phyloP scores from a whole-genome alignment of 2,113 vertebrate species.

The Aspiorhynchus laticeps region DNA sequence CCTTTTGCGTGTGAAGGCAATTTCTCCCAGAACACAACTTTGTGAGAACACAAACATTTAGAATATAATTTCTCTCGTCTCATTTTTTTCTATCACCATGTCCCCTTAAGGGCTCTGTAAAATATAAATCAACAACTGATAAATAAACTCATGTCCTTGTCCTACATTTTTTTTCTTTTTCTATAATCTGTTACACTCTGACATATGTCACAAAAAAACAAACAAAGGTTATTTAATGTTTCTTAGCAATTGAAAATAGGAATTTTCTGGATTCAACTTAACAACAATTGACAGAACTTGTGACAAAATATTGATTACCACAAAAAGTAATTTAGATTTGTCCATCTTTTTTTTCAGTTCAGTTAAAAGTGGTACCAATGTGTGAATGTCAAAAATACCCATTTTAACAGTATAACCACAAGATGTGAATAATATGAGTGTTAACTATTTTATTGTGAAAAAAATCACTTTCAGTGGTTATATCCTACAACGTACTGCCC shows the following conservation, averaged over 20 bases:
- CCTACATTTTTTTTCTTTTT: neutral
- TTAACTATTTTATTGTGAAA: neutral
- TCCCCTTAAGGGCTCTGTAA: no score
- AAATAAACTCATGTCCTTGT: no score
- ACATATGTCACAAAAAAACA: no score
- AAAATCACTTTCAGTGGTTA: neutral
- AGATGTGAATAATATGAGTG: neutral
- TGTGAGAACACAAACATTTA: no score
- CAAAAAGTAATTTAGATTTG: neutral
- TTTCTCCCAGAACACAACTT: no score
- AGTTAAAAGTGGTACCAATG: neutral
- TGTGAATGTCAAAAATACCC: neutral
- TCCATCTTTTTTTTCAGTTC: no score
- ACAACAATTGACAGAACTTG: neutral
- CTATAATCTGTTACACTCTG: neutral
- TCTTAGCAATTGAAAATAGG: no score
- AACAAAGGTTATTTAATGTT: no score
- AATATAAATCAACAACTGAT: no score
- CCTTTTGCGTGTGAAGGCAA: no score
- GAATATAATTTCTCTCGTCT: no score
- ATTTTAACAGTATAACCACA: neutral
- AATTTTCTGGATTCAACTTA: neutral
- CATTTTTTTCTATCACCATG: no score
- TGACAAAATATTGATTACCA: neutral
- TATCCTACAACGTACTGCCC: neutral